Percentiles rank a stretch among this genome's conserved stretches.
Evolutionary conservation across 1,140 invertebrate species (phyloP).

Genomic region (Pectinophora gossypiella): DNA sequence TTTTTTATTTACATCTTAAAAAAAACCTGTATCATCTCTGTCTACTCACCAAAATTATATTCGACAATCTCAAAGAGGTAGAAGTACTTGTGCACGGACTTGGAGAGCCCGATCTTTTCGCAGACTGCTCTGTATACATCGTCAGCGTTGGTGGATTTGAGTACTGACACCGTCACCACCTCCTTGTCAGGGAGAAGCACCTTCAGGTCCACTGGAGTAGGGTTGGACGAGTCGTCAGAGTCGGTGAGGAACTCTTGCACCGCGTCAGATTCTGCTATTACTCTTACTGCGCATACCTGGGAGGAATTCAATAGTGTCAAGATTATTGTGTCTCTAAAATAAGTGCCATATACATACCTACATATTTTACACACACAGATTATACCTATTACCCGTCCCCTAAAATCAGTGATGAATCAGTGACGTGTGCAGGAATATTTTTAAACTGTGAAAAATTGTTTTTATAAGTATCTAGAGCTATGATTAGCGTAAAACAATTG

Average conservation of each 20-base stretch:
- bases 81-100: conserved; percentile 92
- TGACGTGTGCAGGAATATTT: too few relatives aligned
- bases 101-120: conserved; percentile 88
- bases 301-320: background rate
- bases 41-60: conserved; percentile 90
- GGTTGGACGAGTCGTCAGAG: conserved; percentile 89
- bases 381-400: too few relatives aligned
- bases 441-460: too few relatives aligned
- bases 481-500: too few relatives aligned
- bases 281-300: conserved; percentile 94
- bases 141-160: conserved; percentile 92
- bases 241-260: conserved; percentile 98
- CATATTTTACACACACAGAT: too few relatives aligned
- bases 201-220: conserved; percentile 95
- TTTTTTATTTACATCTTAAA: too few relatives aligned
- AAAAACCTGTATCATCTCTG: background rate
- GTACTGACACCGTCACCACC: conserved; percentile 94
- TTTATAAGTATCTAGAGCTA: too few relatives aligned
- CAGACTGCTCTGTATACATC: conserved; percentile 94
- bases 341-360: too few relatives aligned
- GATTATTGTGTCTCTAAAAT: too few relatives aligned
- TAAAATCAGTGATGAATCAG: too few relatives aligned
- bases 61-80: conserved; percentile 99
- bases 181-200: conserved; percentile 88
- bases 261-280: conserved; percentile 97